Conservation (phyloP, 2,113 vertebrate genomes). For the Lynx canadensis region DNA sequence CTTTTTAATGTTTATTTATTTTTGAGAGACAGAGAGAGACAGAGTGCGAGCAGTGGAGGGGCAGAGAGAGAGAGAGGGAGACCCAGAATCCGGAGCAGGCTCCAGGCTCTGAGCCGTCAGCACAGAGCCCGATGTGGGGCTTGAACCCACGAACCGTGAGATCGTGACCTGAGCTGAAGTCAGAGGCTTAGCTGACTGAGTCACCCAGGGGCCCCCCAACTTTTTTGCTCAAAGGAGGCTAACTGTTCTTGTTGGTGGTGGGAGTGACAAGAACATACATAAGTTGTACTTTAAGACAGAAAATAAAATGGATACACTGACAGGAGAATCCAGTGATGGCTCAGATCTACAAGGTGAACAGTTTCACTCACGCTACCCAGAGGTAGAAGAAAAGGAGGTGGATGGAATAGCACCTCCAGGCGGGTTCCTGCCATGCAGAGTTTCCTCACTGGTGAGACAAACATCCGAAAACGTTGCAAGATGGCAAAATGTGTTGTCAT, state of each 20-base stretch:
- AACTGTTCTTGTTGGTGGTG: neutral
- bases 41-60: no score
- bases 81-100: no score
- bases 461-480: neutral
- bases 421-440: neutral
- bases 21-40: no score
- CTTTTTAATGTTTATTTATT: no score
- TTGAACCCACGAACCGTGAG: no score
- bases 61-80: no score
- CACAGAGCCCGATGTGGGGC: no score
- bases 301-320: neutral
- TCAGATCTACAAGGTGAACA: neutral
- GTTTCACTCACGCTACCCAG: neutral
- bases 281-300: neutral
- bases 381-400: neutral
- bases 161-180: no score
- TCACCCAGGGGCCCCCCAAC: no score
- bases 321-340: neutral
- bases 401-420: neutral
- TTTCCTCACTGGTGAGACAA: neutral
- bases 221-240: neutral
- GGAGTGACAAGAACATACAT: neutral
- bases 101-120: no score
- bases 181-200: no score
- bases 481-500: neutral